Evolutionary conservation across 2,888 invertebrate genomes (phyloP), one percentile per base, ranked within the genome.

Genomic region (Tholera decimalis): DNA sequence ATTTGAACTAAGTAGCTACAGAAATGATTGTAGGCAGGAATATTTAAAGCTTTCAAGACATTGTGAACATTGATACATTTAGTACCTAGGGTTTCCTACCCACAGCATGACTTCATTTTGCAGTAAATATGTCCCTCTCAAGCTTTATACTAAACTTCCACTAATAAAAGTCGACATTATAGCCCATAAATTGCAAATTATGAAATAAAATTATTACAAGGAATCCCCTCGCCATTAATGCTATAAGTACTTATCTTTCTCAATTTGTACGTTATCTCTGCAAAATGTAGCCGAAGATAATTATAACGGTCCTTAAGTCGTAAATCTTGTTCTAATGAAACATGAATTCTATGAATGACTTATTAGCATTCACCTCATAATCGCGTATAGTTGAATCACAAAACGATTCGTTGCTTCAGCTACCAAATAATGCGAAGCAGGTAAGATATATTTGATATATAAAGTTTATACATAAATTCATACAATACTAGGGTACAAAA

Each of bases 401-500:
- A 80, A 73, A 65, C 60, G 79, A 82, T 83, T 84, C 78, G 65
- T 80, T 82, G 76, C 84, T 83, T 82, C 57, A 63, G 9, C 62
- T 80, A 49, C 41, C 9, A 55, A 60, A 73, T 58, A 60, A 67
- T n/a, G 28, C 9, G 54, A 67, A 61, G 63, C 63, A 47, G 35
- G 13, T 61, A 55, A 51, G 3, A 61, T 64, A 79, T 55, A 59
- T 55, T 49, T 37, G 33, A 57, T 61, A 66, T 46, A 76, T 61
- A 47, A 58, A 68, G 46, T 54, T 53, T 53, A 54, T 46, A 63
- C 44, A 53, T 51, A 66, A 67, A 57, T 67, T 55, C 22, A 71
- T 69, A 71, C 47, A 68, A 65, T 69, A 68, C 72, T 79, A 73
- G 67, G 67, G 60, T 73, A 81, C 69, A 80, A 77, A 79, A 73